These are phyloP conservation scores for Pitta sordida DNA, from an alignment of 2,113 vertebrate species.

Conservation along the genomic window DNA sequence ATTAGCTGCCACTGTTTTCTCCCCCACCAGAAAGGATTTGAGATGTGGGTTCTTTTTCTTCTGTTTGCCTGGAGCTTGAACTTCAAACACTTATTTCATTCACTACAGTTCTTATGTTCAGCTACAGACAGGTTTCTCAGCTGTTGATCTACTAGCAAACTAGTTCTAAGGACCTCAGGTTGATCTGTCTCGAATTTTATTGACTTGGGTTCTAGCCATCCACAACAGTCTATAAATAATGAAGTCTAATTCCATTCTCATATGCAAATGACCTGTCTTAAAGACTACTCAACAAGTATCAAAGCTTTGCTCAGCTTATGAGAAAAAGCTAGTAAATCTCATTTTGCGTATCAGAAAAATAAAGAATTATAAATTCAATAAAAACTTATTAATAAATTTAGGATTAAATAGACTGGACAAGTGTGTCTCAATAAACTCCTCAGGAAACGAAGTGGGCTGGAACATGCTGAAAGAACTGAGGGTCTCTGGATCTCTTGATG, in stretches of 20 bases:
- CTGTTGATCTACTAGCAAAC: not conserved
- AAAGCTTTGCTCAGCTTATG: not conserved
- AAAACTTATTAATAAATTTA: not conserved
- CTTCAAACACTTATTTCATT: not conserved
- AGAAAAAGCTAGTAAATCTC: not conserved
- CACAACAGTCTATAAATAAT: not conserved
- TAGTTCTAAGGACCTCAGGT: not conserved
- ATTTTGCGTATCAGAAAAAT: not conserved
- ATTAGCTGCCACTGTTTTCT: not conserved
- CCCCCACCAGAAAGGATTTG: not conserved
- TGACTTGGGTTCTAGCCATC: not conserved
- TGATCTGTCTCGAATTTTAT: not conserved
- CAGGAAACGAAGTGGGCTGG: not conserved
- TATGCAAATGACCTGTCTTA: not conserved
- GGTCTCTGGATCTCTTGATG: not conserved
- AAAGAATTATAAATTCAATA: not conserved
- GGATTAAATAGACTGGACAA: not conserved
- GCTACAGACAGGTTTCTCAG: not conserved
- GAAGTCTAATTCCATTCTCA: not conserved
- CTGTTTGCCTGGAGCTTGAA: not conserved
- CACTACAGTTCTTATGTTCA: not conserved
- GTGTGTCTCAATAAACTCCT: not conserved
- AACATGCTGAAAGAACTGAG: not conserved
- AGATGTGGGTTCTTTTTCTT: not conserved
- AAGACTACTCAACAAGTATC: not conserved